phyloP scores from a whole-genome alignment of 2,797 vertebrate genomes.

The Lithobates pipiens region DNA sequence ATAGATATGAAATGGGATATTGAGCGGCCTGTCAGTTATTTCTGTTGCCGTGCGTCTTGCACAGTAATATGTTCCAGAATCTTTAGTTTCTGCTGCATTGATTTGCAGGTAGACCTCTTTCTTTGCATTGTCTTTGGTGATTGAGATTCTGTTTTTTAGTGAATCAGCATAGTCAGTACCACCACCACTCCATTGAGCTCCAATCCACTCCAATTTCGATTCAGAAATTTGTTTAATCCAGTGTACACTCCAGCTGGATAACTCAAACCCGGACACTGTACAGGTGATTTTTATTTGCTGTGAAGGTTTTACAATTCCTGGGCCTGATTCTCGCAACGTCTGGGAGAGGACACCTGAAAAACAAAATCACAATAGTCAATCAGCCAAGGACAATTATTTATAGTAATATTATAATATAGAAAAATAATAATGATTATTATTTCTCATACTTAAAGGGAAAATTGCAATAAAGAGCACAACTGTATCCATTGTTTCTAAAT shows the following conservation, averaged over 20 bases:
- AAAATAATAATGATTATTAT: not conserved
- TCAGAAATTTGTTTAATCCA: constrained; percentile 10
- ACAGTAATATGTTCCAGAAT: constrained; percentile 14
- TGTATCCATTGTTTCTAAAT: not conserved
- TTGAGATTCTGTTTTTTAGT: not conserved
- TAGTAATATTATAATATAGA: too few relatives aligned
- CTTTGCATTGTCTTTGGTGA: not conserved
- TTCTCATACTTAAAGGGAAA: constrained; percentile 1
- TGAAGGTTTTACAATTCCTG: constrained; percentile 6
- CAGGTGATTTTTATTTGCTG: constrained; percentile 5
- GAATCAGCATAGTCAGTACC: not conserved
- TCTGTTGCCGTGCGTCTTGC: constrained; percentile 6
- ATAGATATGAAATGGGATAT: not conserved
- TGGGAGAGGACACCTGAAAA: constrained; percentile 11
- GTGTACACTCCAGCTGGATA: not conserved
- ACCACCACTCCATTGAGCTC: not conserved
- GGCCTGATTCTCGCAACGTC: constrained; percentile 15
- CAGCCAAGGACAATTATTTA: not conserved
- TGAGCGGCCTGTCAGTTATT: not conserved
- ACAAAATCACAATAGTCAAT: not conserved
- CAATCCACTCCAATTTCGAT: constrained; percentile 7
- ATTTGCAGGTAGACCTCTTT: constrained; percentile 26
- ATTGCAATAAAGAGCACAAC: not conserved
- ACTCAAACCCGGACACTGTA: constrained; percentile 2
- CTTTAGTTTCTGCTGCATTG: not conserved